These are phyloP conservation scores for Drosophila parabipectinata DNA, from an alignment of 1,140 invertebrate genomes.

Conservation along the genomic window DNA sequence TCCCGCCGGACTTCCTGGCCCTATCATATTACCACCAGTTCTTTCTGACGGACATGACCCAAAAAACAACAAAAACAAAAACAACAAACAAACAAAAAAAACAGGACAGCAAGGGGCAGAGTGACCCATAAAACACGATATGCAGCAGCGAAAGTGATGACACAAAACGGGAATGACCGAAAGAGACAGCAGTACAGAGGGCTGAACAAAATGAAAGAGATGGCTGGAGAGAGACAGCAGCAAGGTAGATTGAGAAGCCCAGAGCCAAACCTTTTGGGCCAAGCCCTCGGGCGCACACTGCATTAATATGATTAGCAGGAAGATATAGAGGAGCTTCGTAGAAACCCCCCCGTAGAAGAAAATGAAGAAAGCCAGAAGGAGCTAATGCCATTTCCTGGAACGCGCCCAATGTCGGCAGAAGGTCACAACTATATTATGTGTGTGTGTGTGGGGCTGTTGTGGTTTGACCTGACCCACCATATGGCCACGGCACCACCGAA, in stretches of 20 bases:
- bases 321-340: constrained; percentile 13
- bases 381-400: constrained; percentile 74
- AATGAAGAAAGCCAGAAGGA: constrained; percentile 15
- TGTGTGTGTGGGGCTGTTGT: constrained; percentile 26
- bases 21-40: constrained; percentile 75
- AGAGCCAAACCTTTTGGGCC: constrained; percentile 68
- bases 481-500: constrained; percentile 4
- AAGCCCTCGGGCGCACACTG: constrained; percentile 63
- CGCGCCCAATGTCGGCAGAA: constrained; percentile 61
- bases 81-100: background rate
- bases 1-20: constrained; percentile 79
- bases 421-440: constrained; percentile 42
- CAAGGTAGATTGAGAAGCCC: constrained; percentile 36
- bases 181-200: background rate
- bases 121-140: constrained; percentile 52
- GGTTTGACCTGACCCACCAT: constrained; percentile 34
- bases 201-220: too few species aligned
- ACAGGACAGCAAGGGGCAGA: constrained; percentile 15
- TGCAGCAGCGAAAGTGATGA: constrained; percentile 53
- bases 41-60: constrained; percentile 75
- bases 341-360: background rate
- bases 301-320: constrained; percentile 79
- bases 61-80: constrained; percentile 54
- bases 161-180: constrained; percentile 47
- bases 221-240: background rate